These are phyloP conservation scores for Cosmopolites sordidus DNA, from an alignment of 2,888 invertebrate genomes.

Conservation along the genomic window DNA sequence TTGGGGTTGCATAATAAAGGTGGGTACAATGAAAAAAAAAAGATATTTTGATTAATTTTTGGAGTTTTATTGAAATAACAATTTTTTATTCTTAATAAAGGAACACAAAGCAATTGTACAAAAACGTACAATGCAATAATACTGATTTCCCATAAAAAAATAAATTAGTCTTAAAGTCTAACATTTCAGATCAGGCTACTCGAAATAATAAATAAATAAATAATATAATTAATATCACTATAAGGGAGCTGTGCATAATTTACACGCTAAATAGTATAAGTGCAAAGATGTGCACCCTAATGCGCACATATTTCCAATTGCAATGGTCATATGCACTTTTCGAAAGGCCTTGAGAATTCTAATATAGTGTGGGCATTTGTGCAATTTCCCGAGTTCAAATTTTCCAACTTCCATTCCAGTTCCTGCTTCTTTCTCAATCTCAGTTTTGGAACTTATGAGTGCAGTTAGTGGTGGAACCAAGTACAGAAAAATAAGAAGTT, in stretches of 20 bases:
- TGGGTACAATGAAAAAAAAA: no score
- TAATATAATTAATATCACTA: constrained; percentile 20
- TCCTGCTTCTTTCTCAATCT: constrained; percentile 70
- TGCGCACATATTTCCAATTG: constrained; percentile 72
- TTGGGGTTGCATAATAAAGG: no score
- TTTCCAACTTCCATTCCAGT: constrained; percentile 75
- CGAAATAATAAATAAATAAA: constrained; percentile 23
- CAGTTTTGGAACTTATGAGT: constrained; percentile 69
- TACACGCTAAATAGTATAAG: constrained; percentile 56
- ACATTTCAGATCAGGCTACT: constrained; percentile 21
- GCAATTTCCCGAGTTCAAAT: constrained; percentile 65
- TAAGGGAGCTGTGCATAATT: constrained; percentile 29
- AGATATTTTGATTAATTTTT: no score
- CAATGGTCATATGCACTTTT: constrained; percentile 70
- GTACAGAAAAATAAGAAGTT: constrained; percentile 71
- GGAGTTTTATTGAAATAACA: neutral
- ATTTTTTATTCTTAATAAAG: neutral
- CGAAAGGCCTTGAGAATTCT: constrained; percentile 71
- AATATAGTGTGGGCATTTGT: constrained; percentile 75
- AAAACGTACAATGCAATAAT: neutral
- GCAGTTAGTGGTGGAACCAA: constrained; percentile 69
- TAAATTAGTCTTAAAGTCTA: constrained; percentile 13
- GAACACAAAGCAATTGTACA: neutral
- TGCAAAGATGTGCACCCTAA: constrained; percentile 65
- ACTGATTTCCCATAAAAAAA: constrained; percentile 5